Evolutionary conservation across 2,888 invertebrate genomes (phyloP).

Genomic region (Lochmaea crataegi): DNA sequence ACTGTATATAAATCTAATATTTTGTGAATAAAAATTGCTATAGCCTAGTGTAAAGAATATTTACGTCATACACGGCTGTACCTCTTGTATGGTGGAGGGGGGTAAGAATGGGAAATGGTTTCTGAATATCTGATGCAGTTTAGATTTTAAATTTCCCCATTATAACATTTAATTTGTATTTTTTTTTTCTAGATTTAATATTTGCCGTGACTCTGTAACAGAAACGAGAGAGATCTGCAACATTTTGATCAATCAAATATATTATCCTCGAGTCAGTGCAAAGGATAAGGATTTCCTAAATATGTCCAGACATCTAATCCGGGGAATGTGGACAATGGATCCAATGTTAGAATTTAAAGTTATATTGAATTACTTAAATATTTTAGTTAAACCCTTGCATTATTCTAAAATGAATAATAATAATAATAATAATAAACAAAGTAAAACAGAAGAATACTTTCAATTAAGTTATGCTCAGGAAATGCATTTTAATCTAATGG

Average conservation of each 20-base stretch:
- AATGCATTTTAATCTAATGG: constrained; percentile 10
- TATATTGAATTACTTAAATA: constrained; percentile 66
- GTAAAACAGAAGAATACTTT: constrained; percentile 18
- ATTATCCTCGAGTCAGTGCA: constrained; percentile 71
- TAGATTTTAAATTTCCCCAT: too few species aligned
- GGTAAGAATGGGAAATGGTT: not conserved
- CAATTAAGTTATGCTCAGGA: constrained; percentile 34
- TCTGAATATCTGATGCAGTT: too few species aligned
- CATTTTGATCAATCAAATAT: constrained; percentile 71
- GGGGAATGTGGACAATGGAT: constrained; percentile 77
- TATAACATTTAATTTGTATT: not conserved
- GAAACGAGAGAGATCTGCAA: constrained; percentile 74
- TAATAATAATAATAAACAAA: constrained; percentile 34
- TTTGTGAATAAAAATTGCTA: too few species aligned
- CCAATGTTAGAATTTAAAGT: constrained; percentile 71
- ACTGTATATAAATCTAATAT: too few species aligned
- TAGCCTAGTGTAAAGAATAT: too few species aligned
- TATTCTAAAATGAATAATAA: constrained; percentile 36
- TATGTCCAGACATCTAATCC: constrained; percentile 73
- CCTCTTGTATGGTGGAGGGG: not conserved
- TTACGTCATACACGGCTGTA: too few species aligned
- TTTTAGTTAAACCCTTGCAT: constrained; percentile 40
- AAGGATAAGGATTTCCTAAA: constrained; percentile 73
- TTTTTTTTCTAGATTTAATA: constrained; percentile 71
- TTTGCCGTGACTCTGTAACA: constrained; percentile 73